Evolutionary conservation across 2,797 vertebrate genomes (phyloP), one percentile per base, ranked within the genome.

Genomic region (Botia almorhae): DNA sequence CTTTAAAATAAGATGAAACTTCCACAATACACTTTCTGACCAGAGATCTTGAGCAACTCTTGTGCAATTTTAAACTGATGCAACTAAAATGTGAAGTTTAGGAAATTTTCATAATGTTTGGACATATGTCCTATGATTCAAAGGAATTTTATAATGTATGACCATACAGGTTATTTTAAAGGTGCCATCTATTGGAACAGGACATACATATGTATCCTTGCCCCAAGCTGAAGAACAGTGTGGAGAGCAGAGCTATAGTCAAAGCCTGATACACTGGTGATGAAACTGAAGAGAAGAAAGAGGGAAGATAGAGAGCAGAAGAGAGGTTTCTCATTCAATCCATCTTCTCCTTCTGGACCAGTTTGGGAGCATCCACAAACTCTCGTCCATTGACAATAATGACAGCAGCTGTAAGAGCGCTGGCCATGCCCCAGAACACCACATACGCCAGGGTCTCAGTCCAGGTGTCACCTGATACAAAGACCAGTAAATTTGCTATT

Each of bases 291-390:
- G 73, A 74, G 51, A 76, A 82, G 76, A 72, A 84, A 10, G 21
- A 72, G 64, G 69, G 79, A 48, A 73, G 79, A 64, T 78, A 8
- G 21, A 69, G 26, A 43, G 13, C 11, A 64, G 29, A 46, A 63
- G 55, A 26, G 56, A 84, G 7, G 87, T 50, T 26, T 89, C 91
- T 92, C 85, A 90, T 92, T 98, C 95, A 99, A 94, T 99, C 98
- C 95, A 98, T 95, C 94, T 99, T 99, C 91, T 99, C 97, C 82
- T 99, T 99, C 91, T 99, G 97, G 84, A 99, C 98, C 86, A 99
- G 91, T 88, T 95, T 98, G 67, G 97, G 98, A 2, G 96, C 93
- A 71, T 99, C 97, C 43, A 99, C 98, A 90, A 99, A 99, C 92
- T 99, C 97, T 76, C 95, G 95, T 82, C 98, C 97, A 0, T 98